A percentile compares a stretch with the other conserved stretches of the same genome.
Evolutionary conservation across 2,888 invertebrate genomes (phyloP).

Genomic region (Pachydiplax longipennis): DNA sequence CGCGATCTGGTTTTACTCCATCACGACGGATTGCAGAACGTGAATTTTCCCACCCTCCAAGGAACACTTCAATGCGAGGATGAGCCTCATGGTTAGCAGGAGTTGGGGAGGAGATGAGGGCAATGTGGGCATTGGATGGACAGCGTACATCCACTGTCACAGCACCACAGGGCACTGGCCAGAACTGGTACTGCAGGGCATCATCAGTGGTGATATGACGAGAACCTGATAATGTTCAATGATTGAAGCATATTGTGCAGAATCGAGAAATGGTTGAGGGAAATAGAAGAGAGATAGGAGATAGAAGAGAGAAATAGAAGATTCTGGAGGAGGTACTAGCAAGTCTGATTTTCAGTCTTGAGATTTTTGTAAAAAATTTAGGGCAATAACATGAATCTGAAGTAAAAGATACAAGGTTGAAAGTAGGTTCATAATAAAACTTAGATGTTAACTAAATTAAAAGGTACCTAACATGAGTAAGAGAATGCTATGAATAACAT

Average conservation of each 20-base stretch:
- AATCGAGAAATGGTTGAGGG: no score
- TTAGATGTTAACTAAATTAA: no score
- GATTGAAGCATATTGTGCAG: not conserved
- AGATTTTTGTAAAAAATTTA: no score
- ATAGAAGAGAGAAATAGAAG: no score
- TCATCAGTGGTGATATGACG: conserved; percentile 64
- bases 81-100: conserved; percentile 18
- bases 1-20: conserved; percentile 70
- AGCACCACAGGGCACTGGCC: conserved; percentile 62
- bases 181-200: conserved; percentile 67
- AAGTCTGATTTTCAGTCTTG: no score
- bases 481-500: not conserved
- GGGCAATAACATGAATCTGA: no score
- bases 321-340: no score
- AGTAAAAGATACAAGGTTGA: no score
- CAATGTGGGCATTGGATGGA: conserved; percentile 71
- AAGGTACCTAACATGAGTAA: not conserved
- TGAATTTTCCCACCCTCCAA: conserved; percentile 74
- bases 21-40: conserved; percentile 71
- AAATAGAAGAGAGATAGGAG: no score
- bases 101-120: conserved; percentile 59
- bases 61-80: conserved; percentile 62
- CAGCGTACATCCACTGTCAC: conserved; percentile 61
- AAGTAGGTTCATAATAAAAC: no score
- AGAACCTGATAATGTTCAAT: conserved; percentile 59